Percentiles rank a stretch among this genome's conserved stretches.
These are phyloP conservation scores for Eleutherodactylus coqui DNA, from an alignment of 2,797 vertebrate species.

Conservation along the genomic window DNA sequence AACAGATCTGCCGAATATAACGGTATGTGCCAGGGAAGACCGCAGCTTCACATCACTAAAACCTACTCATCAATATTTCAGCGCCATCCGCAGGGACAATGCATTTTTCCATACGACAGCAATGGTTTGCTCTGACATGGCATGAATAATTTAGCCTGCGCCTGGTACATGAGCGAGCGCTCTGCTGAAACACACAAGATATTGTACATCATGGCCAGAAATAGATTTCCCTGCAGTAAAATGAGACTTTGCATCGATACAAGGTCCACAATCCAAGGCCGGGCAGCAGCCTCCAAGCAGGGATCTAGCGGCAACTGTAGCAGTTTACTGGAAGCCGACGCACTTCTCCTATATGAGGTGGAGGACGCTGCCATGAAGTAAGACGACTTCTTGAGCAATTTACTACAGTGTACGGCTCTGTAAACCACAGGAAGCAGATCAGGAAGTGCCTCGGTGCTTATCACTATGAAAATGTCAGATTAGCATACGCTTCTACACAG, in stretches of 20 bases:
- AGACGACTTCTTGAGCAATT: neutral
- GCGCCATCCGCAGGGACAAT: constrained; percentile 65
- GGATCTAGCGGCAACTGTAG: neutral
- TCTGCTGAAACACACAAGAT: neutral
- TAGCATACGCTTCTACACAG: neutral
- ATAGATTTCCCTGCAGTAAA: neutral
- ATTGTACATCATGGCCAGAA: neutral
- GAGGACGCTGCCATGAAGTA: too few species aligned
- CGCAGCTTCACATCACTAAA: neutral
- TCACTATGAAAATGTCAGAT: neutral
- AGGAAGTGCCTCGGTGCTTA: constrained; percentile 11
- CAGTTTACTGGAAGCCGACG: neutral
- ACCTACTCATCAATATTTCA: constrained; percentile 69
- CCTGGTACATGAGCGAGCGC: neutral
- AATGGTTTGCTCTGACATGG: constrained; percentile 22
- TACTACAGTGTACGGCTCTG: neutral
- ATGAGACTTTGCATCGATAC: neutral
- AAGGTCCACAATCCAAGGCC: neutral
- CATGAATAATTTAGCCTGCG: constrained; percentile 44
- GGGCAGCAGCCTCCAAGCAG: neutral
- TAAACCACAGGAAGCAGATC: constrained; percentile 34
- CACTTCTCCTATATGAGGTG: neutral
- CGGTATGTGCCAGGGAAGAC: neutral
- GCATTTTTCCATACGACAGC: constrained; percentile 68
- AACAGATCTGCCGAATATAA: neutral